These are phyloP conservation scores for Synanthedon myopaeformis DNA, from an alignment of 2,888 invertebrate genomes.

Conservation along the genomic window DNA sequence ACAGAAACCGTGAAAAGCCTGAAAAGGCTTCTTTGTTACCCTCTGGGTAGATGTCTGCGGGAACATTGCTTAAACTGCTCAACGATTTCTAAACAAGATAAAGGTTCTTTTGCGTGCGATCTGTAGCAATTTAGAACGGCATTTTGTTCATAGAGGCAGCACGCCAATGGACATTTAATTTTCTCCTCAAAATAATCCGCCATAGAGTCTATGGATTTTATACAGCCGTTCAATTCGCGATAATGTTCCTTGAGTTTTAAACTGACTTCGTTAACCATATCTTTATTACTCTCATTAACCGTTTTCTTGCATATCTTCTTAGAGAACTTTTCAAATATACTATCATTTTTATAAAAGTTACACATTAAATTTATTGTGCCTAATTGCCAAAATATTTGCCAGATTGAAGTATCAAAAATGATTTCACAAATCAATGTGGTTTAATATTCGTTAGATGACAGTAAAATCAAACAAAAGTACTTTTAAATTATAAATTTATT, in stretches of 20 bases:
- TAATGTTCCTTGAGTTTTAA: slow-evolving; percentile 12
- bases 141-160: slow-evolving; percentile 10
- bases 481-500: too few species aligned
- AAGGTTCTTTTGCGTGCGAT: slow-evolving; percentile 7
- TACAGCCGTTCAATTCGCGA: slow-evolving; percentile 11
- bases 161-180: background rate
- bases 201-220: slow-evolving; percentile 7
- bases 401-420: slow-evolving; percentile 6
- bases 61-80: slow-evolving; percentile 17
- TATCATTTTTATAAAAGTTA: slow-evolving; percentile 5
- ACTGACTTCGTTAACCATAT: slow-evolving; percentile 10
- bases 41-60: slow-evolving; percentile 4
- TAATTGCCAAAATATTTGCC: slow-evolving; percentile 9
- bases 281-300: slow-evolving; percentile 6
- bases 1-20: too few species aligned
- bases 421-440: slow-evolving; percentile 16
- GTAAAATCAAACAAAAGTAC: too few species aligned
- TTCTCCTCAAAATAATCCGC: slow-evolving; percentile 1
- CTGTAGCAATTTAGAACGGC: slow-evolving; percentile 17
- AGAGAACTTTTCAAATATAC: slow-evolving; percentile 7
- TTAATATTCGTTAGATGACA: background rate
- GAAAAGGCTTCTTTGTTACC: too few species aligned
- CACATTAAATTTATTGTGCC: slow-evolving; percentile 3
- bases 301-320: slow-evolving; percentile 9
- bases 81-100: slow-evolving; percentile 17